A percentile compares a stretch with the other conserved stretches of the same genome.
Conservation (phyloP, 92 coral and sea anemone genomes). For the Porites evermanni region DNA sequence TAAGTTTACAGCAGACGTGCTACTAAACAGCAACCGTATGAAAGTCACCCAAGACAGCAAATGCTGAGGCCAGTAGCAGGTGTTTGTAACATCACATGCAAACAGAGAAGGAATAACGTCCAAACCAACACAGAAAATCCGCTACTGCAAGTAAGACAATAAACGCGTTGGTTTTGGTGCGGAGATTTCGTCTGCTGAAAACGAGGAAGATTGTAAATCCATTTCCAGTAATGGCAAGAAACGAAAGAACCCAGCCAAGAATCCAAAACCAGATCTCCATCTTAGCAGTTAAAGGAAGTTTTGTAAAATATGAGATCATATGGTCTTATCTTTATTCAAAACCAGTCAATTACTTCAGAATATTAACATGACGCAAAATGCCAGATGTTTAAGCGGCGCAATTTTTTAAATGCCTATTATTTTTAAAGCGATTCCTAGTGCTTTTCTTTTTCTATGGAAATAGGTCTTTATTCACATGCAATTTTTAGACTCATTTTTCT, state of each 20-base stretch:
- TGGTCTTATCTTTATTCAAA: no score
- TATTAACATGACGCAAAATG: no score
- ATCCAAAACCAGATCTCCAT: constrained; percentile 31
- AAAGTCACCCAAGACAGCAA: not conserved
- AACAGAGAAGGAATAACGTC: constrained; percentile 11
- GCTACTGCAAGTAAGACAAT: not conserved
- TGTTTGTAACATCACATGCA: not conserved
- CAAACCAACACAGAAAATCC: constrained; percentile 24
- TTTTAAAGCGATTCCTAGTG: no score
- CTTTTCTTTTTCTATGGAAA: no score
- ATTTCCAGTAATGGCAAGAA: not conserved
- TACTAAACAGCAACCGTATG: not conserved
- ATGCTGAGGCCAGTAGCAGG: not conserved
- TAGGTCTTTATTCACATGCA: no score
- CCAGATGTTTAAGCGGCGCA: no score
- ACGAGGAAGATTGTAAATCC: not conserved
- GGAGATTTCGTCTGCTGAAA: not conserved
- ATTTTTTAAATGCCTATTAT: no score
- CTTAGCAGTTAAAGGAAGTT: not conserved
- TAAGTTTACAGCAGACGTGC: no score
- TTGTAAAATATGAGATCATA: no score
- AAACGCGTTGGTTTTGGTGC: constrained; percentile 26
- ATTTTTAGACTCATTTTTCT: no score
- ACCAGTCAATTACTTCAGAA: no score
- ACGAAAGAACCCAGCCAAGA: constrained; percentile 13